These are phyloP conservation scores for Protodeltote pygarga DNA, from an alignment of 2,888 invertebrate genomes.

Conservation along the genomic window DNA sequence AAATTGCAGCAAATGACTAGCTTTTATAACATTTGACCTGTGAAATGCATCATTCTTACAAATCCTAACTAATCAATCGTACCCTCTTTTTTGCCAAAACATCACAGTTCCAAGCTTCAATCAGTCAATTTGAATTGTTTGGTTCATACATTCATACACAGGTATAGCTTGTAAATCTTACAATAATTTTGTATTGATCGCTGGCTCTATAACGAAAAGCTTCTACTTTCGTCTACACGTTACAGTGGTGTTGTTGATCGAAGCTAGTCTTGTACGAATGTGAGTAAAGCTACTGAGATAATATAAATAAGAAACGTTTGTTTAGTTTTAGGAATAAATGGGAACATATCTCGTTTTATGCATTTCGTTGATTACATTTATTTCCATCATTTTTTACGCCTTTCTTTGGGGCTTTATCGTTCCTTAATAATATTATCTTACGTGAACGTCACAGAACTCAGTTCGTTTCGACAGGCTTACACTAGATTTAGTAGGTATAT, in stretches of 20 bases:
- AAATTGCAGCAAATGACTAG: conserved; percentile 71
- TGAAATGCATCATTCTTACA: conserved; percentile 29
- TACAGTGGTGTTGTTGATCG: too few relatives aligned
- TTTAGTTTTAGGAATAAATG: conserved; percentile 9
- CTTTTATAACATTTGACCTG: conserved; percentile 51
- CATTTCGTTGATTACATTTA: conserved; percentile 3
- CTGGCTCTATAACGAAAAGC: too few relatives aligned
- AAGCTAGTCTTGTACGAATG: neutral
- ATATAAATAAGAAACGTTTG: conserved; percentile 24
- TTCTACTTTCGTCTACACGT: too few relatives aligned
- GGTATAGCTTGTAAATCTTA: too few relatives aligned
- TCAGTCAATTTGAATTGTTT: conserved; percentile 35
- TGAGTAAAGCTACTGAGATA: neutral
- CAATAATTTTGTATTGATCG: too few relatives aligned
- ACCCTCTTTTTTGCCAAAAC: conserved; percentile 30
- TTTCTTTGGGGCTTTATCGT: conserved; percentile 24
- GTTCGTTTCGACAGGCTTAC: neutral
- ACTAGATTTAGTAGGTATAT: too few relatives aligned
- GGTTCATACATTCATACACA: conserved; percentile 4
- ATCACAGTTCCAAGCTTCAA: conserved; percentile 42
- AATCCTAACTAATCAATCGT: conserved; percentile 39
- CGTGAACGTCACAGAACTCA: conserved; percentile 13
- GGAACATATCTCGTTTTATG: neutral
- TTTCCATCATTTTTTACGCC: conserved; percentile 14
- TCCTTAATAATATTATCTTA: conserved; percentile 33